Conservation (phyloP, 2,888 invertebrate genomes). For the Phasia obesa region DNA sequence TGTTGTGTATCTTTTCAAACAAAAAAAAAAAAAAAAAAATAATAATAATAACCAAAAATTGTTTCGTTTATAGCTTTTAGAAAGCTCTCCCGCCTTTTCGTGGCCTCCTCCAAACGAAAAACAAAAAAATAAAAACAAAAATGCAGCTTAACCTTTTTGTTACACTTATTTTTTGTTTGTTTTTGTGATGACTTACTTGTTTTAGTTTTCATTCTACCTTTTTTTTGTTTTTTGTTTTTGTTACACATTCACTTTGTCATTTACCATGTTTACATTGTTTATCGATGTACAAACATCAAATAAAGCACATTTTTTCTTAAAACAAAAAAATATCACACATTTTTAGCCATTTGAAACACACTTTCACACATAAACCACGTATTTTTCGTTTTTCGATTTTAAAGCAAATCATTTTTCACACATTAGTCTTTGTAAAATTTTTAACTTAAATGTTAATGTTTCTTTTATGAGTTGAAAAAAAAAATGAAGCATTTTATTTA, state of each 20-base stretch:
- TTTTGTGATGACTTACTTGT: constrained; percentile 13
- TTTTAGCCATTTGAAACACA: constrained; percentile 29
- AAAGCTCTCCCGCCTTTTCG: constrained; percentile 13
- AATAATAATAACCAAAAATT: too few relatives aligned
- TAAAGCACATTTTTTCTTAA: constrained; percentile 45
- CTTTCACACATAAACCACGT: constrained; percentile 44
- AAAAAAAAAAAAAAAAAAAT: constrained; percentile 27
- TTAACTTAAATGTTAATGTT: too few relatives aligned
- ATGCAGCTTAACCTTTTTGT: constrained; percentile 55
- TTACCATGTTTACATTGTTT: constrained; percentile 50
- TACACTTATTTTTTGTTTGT: constrained; percentile 30
- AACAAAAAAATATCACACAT: constrained; percentile 45
- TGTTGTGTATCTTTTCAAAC: constrained; percentile 31
- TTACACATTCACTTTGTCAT: constrained; percentile 23
- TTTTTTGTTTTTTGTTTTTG: constrained; percentile 36
- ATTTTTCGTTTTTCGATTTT: constrained; percentile 19
- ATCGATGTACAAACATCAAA: constrained; percentile 40
- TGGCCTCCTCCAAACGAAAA: not conserved
- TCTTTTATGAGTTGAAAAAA: constrained; percentile 31
- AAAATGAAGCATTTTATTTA: constrained; percentile 45
- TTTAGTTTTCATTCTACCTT: too few relatives aligned
- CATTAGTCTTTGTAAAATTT: too few relatives aligned
- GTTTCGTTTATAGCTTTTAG: not conserved
- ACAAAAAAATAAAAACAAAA: constrained; percentile 16
- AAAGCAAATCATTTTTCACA: constrained; percentile 53